Percentiles rank a stretch among this genome's conserved stretches.
These are phyloP conservation scores for Thamnophis elegans DNA, from an alignment of 2,797 vertebrate genomes.

Conservation along the genomic window DNA sequence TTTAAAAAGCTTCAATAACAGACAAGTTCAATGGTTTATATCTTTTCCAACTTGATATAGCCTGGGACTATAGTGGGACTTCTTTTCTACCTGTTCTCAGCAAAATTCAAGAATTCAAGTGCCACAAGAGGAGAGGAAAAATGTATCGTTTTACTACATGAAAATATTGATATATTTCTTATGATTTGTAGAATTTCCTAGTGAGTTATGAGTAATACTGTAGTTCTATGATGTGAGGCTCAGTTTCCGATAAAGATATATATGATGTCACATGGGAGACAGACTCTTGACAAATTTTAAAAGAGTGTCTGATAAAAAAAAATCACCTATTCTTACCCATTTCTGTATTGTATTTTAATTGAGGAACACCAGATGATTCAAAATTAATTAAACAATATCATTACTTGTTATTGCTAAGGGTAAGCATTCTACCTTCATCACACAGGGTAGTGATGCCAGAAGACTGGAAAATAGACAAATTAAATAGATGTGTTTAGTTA, in stretches of 20 bases:
- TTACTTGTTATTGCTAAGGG: not conserved
- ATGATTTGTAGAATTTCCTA: not conserved
- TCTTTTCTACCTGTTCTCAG: not conserved
- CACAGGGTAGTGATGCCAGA: not conserved
- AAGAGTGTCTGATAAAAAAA: not conserved
- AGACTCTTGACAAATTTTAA: not conserved
- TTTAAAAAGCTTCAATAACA: conserved; percentile 66
- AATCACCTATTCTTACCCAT: not conserved
- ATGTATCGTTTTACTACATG: not conserved
- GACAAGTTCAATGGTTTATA: conserved; percentile 43
- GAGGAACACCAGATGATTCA: not conserved
- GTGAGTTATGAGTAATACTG: not conserved
- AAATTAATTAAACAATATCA: not conserved
- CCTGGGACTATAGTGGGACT: not conserved
- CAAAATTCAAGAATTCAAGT: not conserved
- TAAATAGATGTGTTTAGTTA: not conserved
- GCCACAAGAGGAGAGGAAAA: not conserved
- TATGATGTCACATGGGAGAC: not conserved
- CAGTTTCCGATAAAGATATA: not conserved
- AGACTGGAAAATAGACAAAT: not conserved
- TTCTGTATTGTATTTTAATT: not conserved
- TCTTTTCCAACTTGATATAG: not conserved
- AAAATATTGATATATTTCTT: not conserved
- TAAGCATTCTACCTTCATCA: not conserved
- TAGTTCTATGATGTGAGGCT: not conserved